phyloP scores from a whole-genome alignment of 2,797 vertebrate genomes.

The Diplodus sargus region DNA sequence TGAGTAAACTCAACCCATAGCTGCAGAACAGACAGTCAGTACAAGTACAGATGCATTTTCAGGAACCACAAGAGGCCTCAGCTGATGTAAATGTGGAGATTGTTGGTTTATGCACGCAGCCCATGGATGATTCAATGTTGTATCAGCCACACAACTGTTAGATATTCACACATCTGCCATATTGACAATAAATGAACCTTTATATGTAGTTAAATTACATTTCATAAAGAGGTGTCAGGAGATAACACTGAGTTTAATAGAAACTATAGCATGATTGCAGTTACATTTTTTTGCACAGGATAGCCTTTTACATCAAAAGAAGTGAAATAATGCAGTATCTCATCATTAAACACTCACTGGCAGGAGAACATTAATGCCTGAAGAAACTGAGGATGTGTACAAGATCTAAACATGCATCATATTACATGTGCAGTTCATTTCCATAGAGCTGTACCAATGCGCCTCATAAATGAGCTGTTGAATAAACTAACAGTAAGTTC shows the following conservation, averaged over 20 bases:
- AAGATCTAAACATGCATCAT: constrained; percentile 1
- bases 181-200: background rate
- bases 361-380: constrained; percentile 8
- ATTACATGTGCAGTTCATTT: constrained; percentile 12
- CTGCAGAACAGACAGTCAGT: constrained; percentile 21
- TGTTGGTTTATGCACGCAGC: constrained; percentile 38
- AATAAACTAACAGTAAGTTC: constrained; percentile 16
- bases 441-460: constrained; percentile 1
- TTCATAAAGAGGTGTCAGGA: background rate
- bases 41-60: constrained; percentile 23
- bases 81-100: constrained; percentile 52
- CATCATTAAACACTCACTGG: background rate
- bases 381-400: background rate
- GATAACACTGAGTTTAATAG: background rate
- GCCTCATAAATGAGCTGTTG: constrained; percentile 1
- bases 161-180: background rate
- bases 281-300: background rate
- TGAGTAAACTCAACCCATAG: background rate
- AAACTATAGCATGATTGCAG: background rate
- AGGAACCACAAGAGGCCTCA: constrained; percentile 24
- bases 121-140: constrained; percentile 18
- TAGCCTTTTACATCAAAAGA: background rate
- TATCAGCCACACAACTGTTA: constrained; percentile 13
- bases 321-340: background rate
- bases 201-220: background rate